Evolutionary conservation across 2,113 vertebrate species (phyloP), one percentile per base, ranked within the genome.

Genomic region (Eptesicus fuscus): DNA sequence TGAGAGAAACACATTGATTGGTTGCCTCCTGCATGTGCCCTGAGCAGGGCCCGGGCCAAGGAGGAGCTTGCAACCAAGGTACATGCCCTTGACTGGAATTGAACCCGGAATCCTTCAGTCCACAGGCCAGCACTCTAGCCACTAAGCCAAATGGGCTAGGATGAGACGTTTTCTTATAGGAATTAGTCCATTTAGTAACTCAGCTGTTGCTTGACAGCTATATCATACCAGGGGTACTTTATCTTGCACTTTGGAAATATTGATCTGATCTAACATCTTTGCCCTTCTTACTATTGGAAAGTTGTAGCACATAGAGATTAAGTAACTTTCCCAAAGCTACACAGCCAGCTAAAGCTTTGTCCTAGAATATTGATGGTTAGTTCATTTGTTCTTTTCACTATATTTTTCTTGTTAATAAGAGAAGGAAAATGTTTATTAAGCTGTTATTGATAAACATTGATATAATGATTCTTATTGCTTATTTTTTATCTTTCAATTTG

Each of bases 321-420:
- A 88, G 23, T 53, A 25, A 83, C 63, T 71, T 91, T 47, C 44
- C 47, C 37, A 63, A 77, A 42, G 22, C 78, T 95, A 74, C 13
- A 78, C 1, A 73, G 13, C 23, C 70, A 42, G 16, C 79, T 83
- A 83, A 93, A 73, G 18, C 42, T 92, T 92, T 93, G 47, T n/a
- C 44, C n/a, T 83, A 71, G 28, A 85, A 47, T 80, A 51, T 51
- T 65, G 13, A 71, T 51, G 20, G n/a, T 61, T 73, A 78, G 32
- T 78, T 51, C 18, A 47, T 90, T 95, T 79, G 51, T 88, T 93
- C 9, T 87, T 96, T 61, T 85, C 23, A 51, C 28, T 93, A 7
- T 73, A 1, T 74, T 42, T 73, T 63, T 89, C 37, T 92, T 94
- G 76, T 22, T 67, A 53, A 20, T 85, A n/a, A 93, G 59, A 80